Conservation (phyloP, 2,888 invertebrate species). For the Gymnosoma rotundatum region DNA sequence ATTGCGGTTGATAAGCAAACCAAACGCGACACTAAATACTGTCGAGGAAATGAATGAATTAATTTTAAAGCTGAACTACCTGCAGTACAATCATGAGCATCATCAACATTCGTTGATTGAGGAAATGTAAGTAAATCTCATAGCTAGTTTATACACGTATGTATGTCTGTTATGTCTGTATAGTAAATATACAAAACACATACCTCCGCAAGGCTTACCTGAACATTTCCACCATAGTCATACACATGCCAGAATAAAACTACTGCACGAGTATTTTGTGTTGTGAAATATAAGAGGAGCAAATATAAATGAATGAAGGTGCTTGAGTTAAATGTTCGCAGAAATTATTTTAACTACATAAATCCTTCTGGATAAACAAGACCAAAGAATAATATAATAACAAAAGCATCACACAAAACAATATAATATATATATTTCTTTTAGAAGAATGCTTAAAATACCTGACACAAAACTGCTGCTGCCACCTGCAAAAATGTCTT, state of each 20-base stretch:
- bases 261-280: neutral
- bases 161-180: neutral
- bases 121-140: constrained; percentile 54
- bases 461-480: constrained; percentile 23
- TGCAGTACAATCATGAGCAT: constrained; percentile 43
- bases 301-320: constrained; percentile 41
- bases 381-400: constrained; percentile 18
- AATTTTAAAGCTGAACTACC: constrained; percentile 38
- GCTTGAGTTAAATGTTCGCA: constrained; percentile 62
- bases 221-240: too few species aligned
- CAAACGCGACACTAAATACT: constrained; percentile 56
- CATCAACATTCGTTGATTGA: constrained; percentile 53
- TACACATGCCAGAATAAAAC: neutral
- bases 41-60: constrained; percentile 59
- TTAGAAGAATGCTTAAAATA: constrained; percentile 14
- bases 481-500: constrained; percentile 57
- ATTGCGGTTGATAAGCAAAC: constrained; percentile 56
- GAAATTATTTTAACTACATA: constrained; percentile 49
- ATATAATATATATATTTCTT: neutral
- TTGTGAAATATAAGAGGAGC: constrained; percentile 15
- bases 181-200: neutral
- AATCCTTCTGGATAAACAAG: constrained; percentile 32
- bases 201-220: neutral
- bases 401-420: neutral
- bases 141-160: neutral